Evolutionary conservation across 2,888 invertebrate genomes (phyloP).

Genomic region (Zaprionus bogoriensis): DNA sequence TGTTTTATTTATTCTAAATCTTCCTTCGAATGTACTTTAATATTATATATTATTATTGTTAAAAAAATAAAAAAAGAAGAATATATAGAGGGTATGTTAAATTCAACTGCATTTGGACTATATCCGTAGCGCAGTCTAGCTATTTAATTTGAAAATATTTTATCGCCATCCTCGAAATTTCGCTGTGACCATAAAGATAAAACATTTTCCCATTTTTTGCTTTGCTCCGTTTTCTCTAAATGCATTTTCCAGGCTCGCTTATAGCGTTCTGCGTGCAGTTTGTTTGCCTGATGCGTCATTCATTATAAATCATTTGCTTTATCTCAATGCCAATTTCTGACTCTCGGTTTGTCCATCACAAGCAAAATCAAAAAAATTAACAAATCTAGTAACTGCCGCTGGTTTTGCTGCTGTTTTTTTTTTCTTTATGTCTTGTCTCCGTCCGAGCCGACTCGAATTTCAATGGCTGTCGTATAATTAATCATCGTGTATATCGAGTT

Average conservation of each 20-base stretch:
- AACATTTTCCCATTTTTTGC: conserved; percentile 75
- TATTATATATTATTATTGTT: no score
- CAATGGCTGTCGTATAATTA: conserved; percentile 23
- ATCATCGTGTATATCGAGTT: conserved; percentile 17
- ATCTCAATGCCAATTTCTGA: conserved; percentile 52
- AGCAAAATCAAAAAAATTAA: conserved; percentile 1
- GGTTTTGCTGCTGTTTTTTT: conserved; percentile 38
- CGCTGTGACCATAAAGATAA: conserved; percentile 77
- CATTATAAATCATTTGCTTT: conserved; percentile 75
- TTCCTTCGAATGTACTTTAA: no score
- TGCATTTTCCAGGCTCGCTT: conserved; percentile 22
- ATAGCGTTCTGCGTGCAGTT: conserved; percentile 2
- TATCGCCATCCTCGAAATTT: conserved; percentile 79
- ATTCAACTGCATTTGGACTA: background rate
- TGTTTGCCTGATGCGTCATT: conserved; percentile 58
- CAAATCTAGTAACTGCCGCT: conserved; percentile 39
- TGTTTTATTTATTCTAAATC: no score
- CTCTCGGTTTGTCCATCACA: conserved; percentile 1
- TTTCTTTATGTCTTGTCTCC: conserved; percentile 29
- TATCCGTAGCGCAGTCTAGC: background rate
- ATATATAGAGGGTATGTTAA: no score
- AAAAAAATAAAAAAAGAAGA: no score
- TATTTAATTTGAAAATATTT: conserved; percentile 67
- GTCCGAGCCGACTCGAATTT: conserved; percentile 2
- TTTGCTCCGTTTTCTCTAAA: conserved; percentile 17